Percentiles rank a stretch among this genome's conserved stretches.
phyloP scores from a whole-genome alignment of 2,888 invertebrate species.

The Heliconius charithonia region DNA sequence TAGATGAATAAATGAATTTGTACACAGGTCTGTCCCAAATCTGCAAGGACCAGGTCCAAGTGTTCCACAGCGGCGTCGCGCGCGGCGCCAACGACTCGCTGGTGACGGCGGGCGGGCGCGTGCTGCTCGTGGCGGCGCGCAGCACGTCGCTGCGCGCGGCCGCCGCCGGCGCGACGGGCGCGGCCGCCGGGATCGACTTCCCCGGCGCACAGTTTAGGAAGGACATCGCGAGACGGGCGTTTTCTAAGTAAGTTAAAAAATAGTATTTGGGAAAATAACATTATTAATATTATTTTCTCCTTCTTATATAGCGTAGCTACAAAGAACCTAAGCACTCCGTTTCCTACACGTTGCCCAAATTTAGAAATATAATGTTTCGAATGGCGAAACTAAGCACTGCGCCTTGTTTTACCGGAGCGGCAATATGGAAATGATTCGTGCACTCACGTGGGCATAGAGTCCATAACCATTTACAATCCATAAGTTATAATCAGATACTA shows the following conservation, averaged over 20 bases:
- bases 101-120: conserved; percentile 94
- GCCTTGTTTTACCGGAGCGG: too few relatives aligned
- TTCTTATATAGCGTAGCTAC: too few relatives aligned
- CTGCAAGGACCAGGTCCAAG: conserved; percentile 77
- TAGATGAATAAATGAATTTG: background rate
- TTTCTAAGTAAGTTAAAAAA: conserved; percentile 86
- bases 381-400: too few relatives aligned
- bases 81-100: conserved; percentile 84
- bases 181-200: conserved; percentile 90
- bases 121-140: conserved; percentile 90
- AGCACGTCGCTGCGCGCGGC: conserved; percentile 88
- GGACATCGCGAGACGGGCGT: conserved; percentile 95
- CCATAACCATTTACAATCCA: background rate
- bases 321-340: too few relatives aligned
- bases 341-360: too few relatives aligned
- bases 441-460: too few relatives aligned
- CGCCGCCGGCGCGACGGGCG: conserved; percentile 88
- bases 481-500: too few relatives aligned
- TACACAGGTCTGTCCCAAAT: conserved; percentile 84
- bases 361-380: too few relatives aligned
- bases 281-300: background rate
- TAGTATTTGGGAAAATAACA: too few relatives aligned
- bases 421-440: too few relatives aligned
- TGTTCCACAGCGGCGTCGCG: conserved; percentile 95
- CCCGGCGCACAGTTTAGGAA: conserved; percentile 93